Base-by-base conservation (phyloP, 2,888 invertebrate species). In the Dendrolimus pini region DNA sequence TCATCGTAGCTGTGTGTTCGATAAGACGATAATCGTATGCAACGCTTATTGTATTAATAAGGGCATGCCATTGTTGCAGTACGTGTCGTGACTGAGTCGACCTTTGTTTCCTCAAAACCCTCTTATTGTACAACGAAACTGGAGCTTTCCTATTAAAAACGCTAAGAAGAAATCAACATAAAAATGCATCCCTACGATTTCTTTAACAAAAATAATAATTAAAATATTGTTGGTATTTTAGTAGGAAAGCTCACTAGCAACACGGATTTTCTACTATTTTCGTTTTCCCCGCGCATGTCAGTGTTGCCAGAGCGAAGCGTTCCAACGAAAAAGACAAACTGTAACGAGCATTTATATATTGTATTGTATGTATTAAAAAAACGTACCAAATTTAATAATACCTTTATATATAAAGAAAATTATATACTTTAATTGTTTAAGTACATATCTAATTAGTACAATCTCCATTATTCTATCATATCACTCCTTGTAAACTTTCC, bases 41-140 rank as follows among this genome's bases (percentile, higher is more conserved):
- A 90, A 90, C 90, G 89, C 90, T 90, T 90, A 90, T 90, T 90
- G 85, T 87, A 85, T 83, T 74, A 82, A 90, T 89, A 89, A 87
- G 89, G 87, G 85, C 81, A 77, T 81, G 82, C 84, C 85, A 78
- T 83, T 79, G 89, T 89, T 90, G 90, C 89, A 90, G 87, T 90
- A 90, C 90, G 83, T 80, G 81, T 89, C 88, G 89, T 89, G 89
- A 83, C 81, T 80, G 88, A 88, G 89, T 89, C 89, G 76, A 82
- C 75, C 68, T 55, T 63, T 53, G 58, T 67, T 68, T 61, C 64
- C 69, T 66, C 60, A 47, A 47, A 9, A 9, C 3, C 9, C 12
- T 12, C 12, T 12, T 10, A 47, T 10, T 47, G 12, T 47, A 47
- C 47, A 47, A 47, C 47, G 47, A 47, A 47, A 47, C 47, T 47